phyloP scores from a whole-genome alignment of 2,888 invertebrate genomes.

The Arenicola marina region DNA sequence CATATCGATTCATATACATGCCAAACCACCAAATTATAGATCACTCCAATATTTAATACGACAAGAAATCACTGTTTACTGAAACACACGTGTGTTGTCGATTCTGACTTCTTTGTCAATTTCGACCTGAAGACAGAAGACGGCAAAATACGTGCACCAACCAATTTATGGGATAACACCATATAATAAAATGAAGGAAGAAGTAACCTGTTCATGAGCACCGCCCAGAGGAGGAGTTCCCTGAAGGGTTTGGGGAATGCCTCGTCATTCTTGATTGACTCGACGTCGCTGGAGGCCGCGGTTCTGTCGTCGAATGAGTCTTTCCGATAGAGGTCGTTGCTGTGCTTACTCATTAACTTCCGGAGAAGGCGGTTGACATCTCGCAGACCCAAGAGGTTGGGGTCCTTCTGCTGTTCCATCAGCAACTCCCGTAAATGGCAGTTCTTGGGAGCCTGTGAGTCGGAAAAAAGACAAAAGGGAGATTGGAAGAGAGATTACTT shows the following conservation, averaged over 20 bases:
- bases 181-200: no score
- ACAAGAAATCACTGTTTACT: no score
- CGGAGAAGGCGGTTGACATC: constrained; percentile 30
- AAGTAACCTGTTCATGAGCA: constrained; percentile 46
- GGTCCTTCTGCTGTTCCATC: constrained; percentile 5
- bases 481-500: no score
- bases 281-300: background rate
- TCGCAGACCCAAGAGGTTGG: constrained; percentile 7
- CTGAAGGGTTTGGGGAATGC: constrained; percentile 46
- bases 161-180: no score
- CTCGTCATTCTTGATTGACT: constrained; percentile 8
- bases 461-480: no score
- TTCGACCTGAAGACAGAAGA: no score
- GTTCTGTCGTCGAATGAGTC: background rate
- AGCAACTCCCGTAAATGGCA: constrained; percentile 36
- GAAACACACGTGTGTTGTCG: no score
- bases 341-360: constrained; percentile 40
- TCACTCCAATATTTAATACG: no score
- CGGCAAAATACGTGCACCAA: no score
- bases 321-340: constrained; percentile 1
- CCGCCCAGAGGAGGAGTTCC: constrained; percentile 53
- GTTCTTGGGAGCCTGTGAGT: constrained; percentile 37
- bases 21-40: no score
- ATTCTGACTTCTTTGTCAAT: no score
- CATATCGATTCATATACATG: no score